Conservation (phyloP, 2,888 invertebrate species). For the Coleophora flavipennella region DNA sequence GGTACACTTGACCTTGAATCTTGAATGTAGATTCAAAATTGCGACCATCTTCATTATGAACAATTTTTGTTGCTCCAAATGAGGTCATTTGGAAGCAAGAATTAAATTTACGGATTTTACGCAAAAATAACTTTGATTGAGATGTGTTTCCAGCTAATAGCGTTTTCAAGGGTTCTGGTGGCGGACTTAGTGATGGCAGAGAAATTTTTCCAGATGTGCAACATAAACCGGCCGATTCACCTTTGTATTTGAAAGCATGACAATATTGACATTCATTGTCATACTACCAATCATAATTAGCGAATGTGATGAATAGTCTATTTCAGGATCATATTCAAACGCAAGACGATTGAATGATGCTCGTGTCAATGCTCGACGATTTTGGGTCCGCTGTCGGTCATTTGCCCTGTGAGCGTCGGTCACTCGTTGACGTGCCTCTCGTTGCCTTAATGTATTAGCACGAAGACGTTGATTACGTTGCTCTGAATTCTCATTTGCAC, state of each 20-base stretch:
- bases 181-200: background rate
- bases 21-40: too few relatives aligned
- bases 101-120: too few relatives aligned
- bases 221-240: background rate
- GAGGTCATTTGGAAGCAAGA: too few relatives aligned
- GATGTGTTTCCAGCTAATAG: background rate
- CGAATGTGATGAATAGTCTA: background rate
- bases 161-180: background rate
- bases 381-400: background rate
- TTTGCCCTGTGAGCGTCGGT: too few relatives aligned
- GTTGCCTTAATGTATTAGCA: too few relatives aligned
- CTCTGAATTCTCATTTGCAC: too few relatives aligned
- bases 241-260: background rate
- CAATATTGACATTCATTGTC: background rate
- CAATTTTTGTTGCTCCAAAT: conserved; percentile 9
- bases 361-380: background rate
- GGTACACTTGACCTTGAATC: conserved; percentile 17
- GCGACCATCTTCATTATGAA: background rate
- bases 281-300: background rate
- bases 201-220: background rate
- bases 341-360: background rate
- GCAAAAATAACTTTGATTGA: background rate
- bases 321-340: too few relatives aligned
- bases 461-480: too few relatives aligned
- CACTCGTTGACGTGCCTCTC: too few relatives aligned